Evolutionary conservation across 2,888 invertebrate species (phyloP), one percentile per base, ranked within the genome.

Genomic region (Timandra comae): DNA sequence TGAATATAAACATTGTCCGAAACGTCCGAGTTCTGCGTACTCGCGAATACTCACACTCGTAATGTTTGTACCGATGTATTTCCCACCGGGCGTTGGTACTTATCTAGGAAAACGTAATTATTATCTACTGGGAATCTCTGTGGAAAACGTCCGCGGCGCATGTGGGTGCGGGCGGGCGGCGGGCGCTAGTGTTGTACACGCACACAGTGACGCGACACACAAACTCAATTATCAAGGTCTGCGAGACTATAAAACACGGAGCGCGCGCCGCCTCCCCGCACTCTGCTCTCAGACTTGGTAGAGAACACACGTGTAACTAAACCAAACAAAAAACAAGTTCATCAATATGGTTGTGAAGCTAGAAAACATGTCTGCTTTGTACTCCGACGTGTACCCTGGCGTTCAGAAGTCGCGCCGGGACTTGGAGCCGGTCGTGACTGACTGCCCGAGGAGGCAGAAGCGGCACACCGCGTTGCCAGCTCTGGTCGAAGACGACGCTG

Each of bases 331-430:
- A 39, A 43, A 31, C 33, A 47, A 46, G 36, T 43, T 40, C 44
- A n/a, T 33, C 43, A 63, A 51, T 43, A 77, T 77, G 77, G 77
- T 77, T 56, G 73, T 76, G 48, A 77, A 77, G 73, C 64, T 77
- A 63, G 72, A 74, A 71, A 63, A 67, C 31, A 63, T 72, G 40
- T 48, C 72, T 36, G 52, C 71, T 38, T 47, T 76, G 48, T 74
- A 71, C 67, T 68, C 73, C 8, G 69, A 72, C 46, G 71, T 64
- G 29, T 76, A 72, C 51, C 76, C 75, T 13, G 52, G 64, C 20
- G 42, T 72, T 45, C 44, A 53, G 3, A 72, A 71, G 33, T 32
- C 50, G 6, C 63, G 66, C 29, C 70, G 72, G n/a, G 67, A 67
- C 3, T 54, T 66, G 63, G 72, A 74, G 27, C 52, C 59, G 43